A percentile compares a stretch with the other conserved stretches of the same genome.
Conservation (phyloP, 1,140 invertebrate genomes). For the Lepidurus apus region DNA sequence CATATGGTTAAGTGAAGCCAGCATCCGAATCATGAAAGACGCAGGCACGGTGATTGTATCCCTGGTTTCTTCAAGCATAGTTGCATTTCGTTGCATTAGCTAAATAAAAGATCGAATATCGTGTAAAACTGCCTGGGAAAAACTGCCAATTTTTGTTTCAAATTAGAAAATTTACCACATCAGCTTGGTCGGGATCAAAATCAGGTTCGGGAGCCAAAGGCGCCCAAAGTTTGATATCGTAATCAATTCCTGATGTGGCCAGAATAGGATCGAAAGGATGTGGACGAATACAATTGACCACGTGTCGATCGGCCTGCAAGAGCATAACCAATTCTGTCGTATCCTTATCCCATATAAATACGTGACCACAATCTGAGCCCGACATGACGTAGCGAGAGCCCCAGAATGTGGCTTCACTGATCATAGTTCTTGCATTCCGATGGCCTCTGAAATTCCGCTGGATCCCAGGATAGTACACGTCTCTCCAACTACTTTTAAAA, state of each 20-base stretch:
- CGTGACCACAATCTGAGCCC: constrained; percentile 78
- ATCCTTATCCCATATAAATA: constrained; percentile 45
- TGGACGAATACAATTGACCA: constrained; percentile 81
- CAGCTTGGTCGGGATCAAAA: constrained; percentile 62
- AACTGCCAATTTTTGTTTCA: background rate
- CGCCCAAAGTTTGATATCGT: constrained; percentile 82
- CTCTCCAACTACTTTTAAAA: background rate
- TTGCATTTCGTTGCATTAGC: constrained; percentile 73
- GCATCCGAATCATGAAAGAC: constrained; percentile 78
- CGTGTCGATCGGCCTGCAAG: constrained; percentile 75
- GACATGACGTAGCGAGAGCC: constrained; percentile 75
- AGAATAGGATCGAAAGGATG: constrained; percentile 74
- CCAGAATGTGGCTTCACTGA: constrained; percentile 87
- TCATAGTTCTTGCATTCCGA: constrained; percentile 78
- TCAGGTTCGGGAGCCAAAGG: constrained; percentile 54
- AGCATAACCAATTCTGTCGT: constrained; percentile 67
- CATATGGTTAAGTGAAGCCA: constrained; percentile 71
- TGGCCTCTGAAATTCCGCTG: constrained; percentile 70
- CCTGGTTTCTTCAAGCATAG: constrained; percentile 81
- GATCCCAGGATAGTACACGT: background rate
- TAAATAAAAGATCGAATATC: constrained; percentile 46
- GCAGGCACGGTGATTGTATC: constrained; percentile 86
- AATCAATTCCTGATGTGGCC: constrained; percentile 83
- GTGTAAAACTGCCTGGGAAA: background rate
- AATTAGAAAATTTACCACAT: constrained; percentile 55